phyloP scores from a whole-genome alignment of 1,140 invertebrate genomes.

The Rhopalosiphum maidis region DNA sequence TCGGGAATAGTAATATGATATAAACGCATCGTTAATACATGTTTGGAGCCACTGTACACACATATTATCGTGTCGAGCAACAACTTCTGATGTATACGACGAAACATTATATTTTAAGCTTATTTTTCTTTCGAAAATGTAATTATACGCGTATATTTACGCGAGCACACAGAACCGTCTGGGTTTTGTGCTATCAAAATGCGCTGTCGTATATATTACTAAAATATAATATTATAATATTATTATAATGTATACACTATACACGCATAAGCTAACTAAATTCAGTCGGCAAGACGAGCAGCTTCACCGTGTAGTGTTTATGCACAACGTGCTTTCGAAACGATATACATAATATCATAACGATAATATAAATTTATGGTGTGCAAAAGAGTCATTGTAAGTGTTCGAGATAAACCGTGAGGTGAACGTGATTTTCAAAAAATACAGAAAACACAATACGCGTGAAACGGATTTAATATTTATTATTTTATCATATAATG shows the following conservation, averaged over 20 bases:
- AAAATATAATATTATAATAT: neutral
- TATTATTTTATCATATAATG: neutral
- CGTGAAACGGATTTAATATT: neutral
- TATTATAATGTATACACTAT: neutral
- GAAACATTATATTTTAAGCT: neutral
- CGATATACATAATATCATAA: neutral
- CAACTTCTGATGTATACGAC: neutral
- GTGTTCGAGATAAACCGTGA: neutral
- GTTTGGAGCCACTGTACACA: neutral
- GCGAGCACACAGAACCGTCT: neutral
- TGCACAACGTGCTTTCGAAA: neutral
- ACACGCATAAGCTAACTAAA: neutral
- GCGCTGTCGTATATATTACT: neutral
- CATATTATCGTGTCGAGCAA: neutral
- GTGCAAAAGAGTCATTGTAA: neutral
- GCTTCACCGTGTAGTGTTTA: neutral
- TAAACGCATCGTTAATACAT: neutral
- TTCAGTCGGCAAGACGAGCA: neutral
- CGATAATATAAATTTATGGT: neutral
- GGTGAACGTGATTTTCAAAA: neutral
- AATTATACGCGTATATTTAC: neutral
- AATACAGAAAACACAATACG: neutral
- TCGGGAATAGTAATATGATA: neutral
- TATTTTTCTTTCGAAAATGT: neutral
- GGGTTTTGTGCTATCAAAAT: neutral